Conservation (phyloP, 1,140 invertebrate species). For the Lucilia cuprina region DNA sequence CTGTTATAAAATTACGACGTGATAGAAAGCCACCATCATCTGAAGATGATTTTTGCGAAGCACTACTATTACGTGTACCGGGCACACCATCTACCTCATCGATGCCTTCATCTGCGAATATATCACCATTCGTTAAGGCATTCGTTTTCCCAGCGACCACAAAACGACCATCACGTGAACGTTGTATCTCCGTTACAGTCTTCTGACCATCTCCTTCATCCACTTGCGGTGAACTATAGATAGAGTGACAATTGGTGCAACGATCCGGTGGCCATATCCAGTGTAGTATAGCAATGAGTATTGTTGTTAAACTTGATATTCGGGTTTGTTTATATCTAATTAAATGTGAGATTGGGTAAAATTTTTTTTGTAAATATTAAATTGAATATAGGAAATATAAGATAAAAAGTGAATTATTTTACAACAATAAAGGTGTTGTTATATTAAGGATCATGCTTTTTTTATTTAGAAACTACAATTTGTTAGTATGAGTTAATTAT, state of each 20-base stretch:
- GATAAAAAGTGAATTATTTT: too few relatives aligned
- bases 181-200: conserved; percentile 69
- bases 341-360: neutral
- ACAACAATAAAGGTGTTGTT: too few relatives aligned
- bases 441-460: too few relatives aligned
- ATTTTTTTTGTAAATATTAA: neutral
- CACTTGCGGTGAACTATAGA: conserved; percentile 56
- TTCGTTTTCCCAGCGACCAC: conserved; percentile 64
- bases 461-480: neutral
- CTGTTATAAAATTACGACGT: conserved; percentile 58
- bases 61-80: conserved; percentile 68
- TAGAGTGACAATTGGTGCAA: conserved; percentile 65
- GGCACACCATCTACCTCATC: conserved; percentile 61
- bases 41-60: conserved; percentile 74
- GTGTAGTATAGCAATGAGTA: conserved; percentile 69
- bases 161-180: conserved; percentile 77
- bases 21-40: conserved; percentile 84
- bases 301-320: conserved; percentile 86
- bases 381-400: too few relatives aligned
- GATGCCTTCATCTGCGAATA: neutral
- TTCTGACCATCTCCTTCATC: conserved; percentile 41
- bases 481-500: conserved; percentile 15
- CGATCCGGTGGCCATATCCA: conserved; percentile 75
- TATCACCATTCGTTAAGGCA: conserved; percentile 34
- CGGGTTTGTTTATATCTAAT: conserved; percentile 88